Conservation (phyloP, 2,113 vertebrate genomes). For the Plestiodon gilberti region DNA sequence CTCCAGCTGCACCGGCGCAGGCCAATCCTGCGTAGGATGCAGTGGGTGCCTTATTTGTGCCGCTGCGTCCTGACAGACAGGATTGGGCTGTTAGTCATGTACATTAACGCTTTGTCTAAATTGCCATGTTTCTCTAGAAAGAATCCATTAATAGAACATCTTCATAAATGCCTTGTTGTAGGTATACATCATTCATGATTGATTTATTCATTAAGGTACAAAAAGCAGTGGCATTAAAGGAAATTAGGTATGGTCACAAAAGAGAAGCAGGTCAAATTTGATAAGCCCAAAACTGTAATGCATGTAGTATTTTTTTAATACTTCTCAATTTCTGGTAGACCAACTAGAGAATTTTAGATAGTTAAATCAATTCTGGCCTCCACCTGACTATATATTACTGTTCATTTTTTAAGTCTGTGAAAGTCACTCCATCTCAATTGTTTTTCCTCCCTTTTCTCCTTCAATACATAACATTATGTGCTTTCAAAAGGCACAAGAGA, state of each 20-base stretch:
- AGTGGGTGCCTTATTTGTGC: too few relatives aligned
- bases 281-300: too few relatives aligned
- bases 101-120: not conserved
- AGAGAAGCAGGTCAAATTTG: not conserved
- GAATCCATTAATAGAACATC: not conserved
- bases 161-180: not conserved
- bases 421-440: not conserved
- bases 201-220: not conserved
- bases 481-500: not conserved
- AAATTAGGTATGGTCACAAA: not conserved
- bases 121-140: not conserved
- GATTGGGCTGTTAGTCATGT: too few relatives aligned
- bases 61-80: too few relatives aligned
- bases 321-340: conserved; percentile 20
- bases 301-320: not conserved
- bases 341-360: not conserved
- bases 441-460: not conserved
- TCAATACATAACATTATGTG: not conserved
- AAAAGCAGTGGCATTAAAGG: not conserved
- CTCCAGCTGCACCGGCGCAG: too few relatives aligned
- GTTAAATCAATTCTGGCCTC: not conserved
- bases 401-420: conserved; percentile 8
- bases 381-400: not conserved
- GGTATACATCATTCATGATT: not conserved
- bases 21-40: too few relatives aligned